Evolutionary conservation across 2,888 invertebrate species (phyloP).

Genomic region (Ophioninae sp.): DNA sequence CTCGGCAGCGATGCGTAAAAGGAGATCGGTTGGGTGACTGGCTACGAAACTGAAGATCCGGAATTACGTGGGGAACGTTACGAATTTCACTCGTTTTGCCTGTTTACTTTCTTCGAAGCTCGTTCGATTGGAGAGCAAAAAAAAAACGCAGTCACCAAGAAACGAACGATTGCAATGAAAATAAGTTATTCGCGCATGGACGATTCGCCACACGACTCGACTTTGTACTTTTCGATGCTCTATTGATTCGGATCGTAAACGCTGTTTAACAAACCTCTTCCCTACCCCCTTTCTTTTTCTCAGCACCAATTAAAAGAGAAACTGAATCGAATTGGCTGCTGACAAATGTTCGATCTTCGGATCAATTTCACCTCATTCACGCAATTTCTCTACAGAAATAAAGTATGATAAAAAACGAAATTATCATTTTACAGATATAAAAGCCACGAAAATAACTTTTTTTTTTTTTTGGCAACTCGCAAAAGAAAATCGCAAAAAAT

Average conservation of each 20-base stretch:
- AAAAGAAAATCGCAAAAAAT: no score
- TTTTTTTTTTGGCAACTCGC: no score
- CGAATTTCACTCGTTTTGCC: conserved; percentile 24
- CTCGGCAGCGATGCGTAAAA: conserved; percentile 28
- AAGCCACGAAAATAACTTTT: not conserved
- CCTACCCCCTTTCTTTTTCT: not conserved
- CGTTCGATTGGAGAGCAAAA: not conserved
- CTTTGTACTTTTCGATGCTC: conserved; percentile 3
- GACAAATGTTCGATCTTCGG: not conserved
- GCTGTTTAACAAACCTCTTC: not conserved
- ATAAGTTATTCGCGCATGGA: conserved; percentile 28
- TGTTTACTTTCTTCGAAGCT: not conserved
- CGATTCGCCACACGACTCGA: conserved; percentile 3
- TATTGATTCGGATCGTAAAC: conserved; percentile 26
- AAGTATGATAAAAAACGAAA: conserved; percentile 11
- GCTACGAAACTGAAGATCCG: conserved; percentile 44
- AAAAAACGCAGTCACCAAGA: conserved; percentile 5
- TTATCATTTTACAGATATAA: not conserved
- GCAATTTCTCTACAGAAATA: not conserved
- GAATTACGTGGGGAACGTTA: conserved; percentile 7
- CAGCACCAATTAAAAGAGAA: conserved; percentile 41
- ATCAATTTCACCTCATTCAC: conserved; percentile 4
- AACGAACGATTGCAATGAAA: conserved; percentile 12
- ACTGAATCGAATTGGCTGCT: conserved; percentile 26
- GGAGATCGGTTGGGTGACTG: conserved; percentile 21